Evolutionary conservation across 2,888 invertebrate genomes (phyloP).

Genomic region (Agrotis clavis): DNA sequence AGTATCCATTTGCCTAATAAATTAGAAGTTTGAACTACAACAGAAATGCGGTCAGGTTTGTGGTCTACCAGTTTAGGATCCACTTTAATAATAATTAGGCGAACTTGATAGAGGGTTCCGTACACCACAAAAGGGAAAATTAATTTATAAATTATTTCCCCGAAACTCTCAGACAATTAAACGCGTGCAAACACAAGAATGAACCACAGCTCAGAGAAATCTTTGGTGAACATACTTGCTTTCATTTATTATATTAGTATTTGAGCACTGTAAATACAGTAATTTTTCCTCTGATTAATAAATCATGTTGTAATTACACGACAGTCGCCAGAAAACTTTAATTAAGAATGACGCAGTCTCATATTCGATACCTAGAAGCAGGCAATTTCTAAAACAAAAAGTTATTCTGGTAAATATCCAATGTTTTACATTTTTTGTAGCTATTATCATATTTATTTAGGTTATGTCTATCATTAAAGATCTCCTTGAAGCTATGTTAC

Average conservation of each 20-base stretch:
- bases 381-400: background rate
- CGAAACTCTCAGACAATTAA: constrained; percentile 22
- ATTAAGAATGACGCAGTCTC: background rate
- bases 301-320: background rate
- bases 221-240: constrained; percentile 3
- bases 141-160: constrained; percentile 41
- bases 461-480: no score
- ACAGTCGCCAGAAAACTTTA: background rate
- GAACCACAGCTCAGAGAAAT: constrained; percentile 9
- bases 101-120: constrained; percentile 15
- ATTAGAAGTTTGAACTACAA: constrained; percentile 14
- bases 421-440: background rate
- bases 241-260: background rate
- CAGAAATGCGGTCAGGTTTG: constrained; percentile 31
- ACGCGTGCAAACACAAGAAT: constrained; percentile 17
- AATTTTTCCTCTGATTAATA: background rate
- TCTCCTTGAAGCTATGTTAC: no score
- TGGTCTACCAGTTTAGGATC: constrained; percentile 28
- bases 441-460: background rate
- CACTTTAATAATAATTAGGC: constrained; percentile 47
- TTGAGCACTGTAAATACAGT: constrained; percentile 6
- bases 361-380: background rate
- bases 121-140: constrained; percentile 38
- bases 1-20: constrained; percentile 16
- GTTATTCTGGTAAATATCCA: constrained; percentile 2